A percentile compares a stretch with the other conserved stretches of the same genome.
Evolutionary conservation across 2,113 vertebrate genomes (phyloP).

Genomic region (Bambusicola thoracicus): DNA sequence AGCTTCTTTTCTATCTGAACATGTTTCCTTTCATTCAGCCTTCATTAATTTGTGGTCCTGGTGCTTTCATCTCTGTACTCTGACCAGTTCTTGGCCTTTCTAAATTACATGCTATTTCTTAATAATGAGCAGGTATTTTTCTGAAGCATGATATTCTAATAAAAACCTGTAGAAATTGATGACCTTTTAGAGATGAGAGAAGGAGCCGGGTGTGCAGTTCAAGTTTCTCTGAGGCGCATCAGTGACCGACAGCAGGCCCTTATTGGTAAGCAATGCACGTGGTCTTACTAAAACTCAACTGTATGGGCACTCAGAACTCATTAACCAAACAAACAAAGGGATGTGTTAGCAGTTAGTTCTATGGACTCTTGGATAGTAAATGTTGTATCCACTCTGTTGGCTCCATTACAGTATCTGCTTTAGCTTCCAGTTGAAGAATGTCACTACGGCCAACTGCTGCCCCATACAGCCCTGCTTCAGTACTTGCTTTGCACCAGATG

Average conservation of each 20-base stretch:
- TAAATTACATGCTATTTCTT: neutral
- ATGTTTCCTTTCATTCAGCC: neutral
- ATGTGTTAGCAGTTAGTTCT: neutral
- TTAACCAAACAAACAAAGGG: neutral
- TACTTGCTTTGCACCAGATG: neutral
- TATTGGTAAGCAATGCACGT: neutral
- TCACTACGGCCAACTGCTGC: neutral
- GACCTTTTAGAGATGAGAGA: neutral
- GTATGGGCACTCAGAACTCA: neutral
- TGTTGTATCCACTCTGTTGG: neutral
- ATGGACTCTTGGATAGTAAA: neutral
- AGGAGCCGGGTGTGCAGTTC: neutral
- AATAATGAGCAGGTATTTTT: neutral
- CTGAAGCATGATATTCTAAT: neutral
- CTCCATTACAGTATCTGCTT: neutral
- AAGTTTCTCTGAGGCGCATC: neutral
- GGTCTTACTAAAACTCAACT: neutral
- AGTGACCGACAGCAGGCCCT: neutral
- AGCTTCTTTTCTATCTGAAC: neutral
- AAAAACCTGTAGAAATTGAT: neutral
- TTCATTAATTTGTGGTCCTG: neutral
- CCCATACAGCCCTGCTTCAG: neutral
- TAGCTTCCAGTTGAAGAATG: neutral
- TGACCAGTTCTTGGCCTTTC: neutral
- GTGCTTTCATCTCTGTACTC: neutral